phyloP scores from a whole-genome alignment of 2,888 invertebrate species.

The Linnaemya vulpina region DNA sequence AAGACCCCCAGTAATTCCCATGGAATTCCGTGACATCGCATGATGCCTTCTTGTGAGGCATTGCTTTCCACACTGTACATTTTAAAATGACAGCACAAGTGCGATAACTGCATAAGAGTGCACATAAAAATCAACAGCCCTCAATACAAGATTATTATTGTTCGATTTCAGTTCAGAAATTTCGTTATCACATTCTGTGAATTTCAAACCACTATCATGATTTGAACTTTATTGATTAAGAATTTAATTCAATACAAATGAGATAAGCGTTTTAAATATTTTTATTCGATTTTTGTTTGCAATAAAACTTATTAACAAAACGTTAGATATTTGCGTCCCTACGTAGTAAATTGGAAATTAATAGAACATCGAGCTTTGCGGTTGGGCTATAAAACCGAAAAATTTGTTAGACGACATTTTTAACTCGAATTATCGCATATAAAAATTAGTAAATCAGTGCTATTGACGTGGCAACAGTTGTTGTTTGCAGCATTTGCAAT shows the following conservation, averaged over 20 bases:
- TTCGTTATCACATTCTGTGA: constrained; percentile 1
- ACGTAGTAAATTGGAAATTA: not conserved
- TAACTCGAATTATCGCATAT: not conserved
- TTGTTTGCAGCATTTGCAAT: not conserved
- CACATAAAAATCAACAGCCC: not conserved
- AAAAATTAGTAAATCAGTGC: not conserved
- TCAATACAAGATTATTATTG: not conserved
- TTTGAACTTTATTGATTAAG: not conserved
- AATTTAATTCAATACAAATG: not conserved
- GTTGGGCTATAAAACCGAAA: not conserved
- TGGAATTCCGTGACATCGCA: too few relatives aligned
- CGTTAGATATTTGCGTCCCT: not conserved
- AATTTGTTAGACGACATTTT: not conserved
- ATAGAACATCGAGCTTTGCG: not conserved
- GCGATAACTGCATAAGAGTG: too few relatives aligned
- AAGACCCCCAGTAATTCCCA: too few relatives aligned
- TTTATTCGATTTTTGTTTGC: not conserved
- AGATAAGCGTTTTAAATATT: constrained; percentile 12
- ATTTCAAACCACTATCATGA: not conserved
- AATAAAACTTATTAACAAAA: not conserved
- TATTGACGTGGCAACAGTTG: not conserved
- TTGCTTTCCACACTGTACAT: too few relatives aligned
- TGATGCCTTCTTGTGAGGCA: too few relatives aligned
- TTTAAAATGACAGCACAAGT: too few relatives aligned
- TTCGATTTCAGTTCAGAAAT: not conserved